Evolutionary conservation across 2,797 vertebrate species (phyloP), one percentile per base, ranked within the genome.

Genomic region (Sebastes iracundus): DNA sequence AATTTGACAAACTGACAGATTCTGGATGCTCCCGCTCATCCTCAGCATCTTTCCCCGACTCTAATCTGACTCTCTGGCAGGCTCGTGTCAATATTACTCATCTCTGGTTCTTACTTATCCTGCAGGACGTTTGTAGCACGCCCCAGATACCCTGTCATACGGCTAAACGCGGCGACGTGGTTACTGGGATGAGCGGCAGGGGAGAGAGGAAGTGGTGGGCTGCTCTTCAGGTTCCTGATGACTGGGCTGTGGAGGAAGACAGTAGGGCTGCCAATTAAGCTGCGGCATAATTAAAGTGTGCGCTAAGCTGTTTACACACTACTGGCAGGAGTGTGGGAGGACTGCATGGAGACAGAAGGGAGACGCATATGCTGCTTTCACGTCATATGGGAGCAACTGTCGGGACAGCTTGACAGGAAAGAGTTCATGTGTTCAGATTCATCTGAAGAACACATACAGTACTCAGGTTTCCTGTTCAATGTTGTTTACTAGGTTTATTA

Each of bases 241-340:
- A 65, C 73, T 55, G 76, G 33, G 86, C 87, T 84, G 87, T 38
- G 80, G 80, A 77, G 61, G 81, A 70, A 86, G 83, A 85, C 65
- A 75, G 80, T n/a, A 23, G 56, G 16, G 77, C 84, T 88, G 86
- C 84, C 82, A 90, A 81, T 87, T 83, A 84, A 79, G 82, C 76
- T 38, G 80, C 73, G 14, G 87, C 69, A 42, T 87, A 81, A 90
- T 83, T 81, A 82, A 78, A 79, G 79, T 18, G 83, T 72, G 76
- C 23, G 66, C 72, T 78, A 42, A 81, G 77, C 87, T 87, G 91
- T 88, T 88, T 72, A 77, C 83, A 86, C 82, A 75, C 78, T 64
- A n/a, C 61, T 75, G 77, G 72, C 59, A 84, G 72, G 16, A 75
- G 80, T 56, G 86, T 78, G 81, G 86, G 80, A 72, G 80, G 87